phyloP scores from a whole-genome alignment of 2,888 invertebrate species.

The Chalcosyrphus nemorum region DNA sequence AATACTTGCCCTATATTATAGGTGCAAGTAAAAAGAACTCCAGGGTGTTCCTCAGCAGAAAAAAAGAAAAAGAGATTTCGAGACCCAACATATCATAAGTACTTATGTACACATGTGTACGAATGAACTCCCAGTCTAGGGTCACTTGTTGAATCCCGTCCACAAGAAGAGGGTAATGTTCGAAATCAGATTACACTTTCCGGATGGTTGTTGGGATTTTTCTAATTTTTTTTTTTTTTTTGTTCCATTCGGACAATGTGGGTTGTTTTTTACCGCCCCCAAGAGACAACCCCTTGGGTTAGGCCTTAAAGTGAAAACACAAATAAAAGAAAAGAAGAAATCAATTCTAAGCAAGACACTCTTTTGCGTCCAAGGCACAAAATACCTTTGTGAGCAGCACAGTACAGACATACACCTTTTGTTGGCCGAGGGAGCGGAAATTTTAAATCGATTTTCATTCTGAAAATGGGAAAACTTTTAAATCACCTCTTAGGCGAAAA shows the following conservation, averaged over 20 bases:
- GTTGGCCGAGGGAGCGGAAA: constrained; percentile 2
- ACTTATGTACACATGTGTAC: background rate
- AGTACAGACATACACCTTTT: no score
- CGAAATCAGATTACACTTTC: background rate
- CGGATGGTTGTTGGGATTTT: background rate
- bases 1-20: no score
- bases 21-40: no score
- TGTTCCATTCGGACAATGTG: background rate
- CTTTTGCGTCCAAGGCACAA: background rate
- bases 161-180: background rate
- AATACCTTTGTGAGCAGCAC: background rate
- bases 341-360: background rate
- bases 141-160: constrained; percentile 9
- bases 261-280: background rate
- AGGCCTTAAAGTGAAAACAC: background rate
- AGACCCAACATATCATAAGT: background rate
- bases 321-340: constrained; percentile 6
- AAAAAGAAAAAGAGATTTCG: background rate
- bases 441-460: constrained; percentile 33
- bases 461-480: constrained; percentile 50
- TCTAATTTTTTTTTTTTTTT: constrained; percentile 1
- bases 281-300: background rate
- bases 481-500: constrained; percentile 26
- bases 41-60: background rate
- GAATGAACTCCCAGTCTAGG: background rate